phyloP scores from a whole-genome alignment of 1,140 invertebrate species.

The Hylaeus volcanicus region DNA sequence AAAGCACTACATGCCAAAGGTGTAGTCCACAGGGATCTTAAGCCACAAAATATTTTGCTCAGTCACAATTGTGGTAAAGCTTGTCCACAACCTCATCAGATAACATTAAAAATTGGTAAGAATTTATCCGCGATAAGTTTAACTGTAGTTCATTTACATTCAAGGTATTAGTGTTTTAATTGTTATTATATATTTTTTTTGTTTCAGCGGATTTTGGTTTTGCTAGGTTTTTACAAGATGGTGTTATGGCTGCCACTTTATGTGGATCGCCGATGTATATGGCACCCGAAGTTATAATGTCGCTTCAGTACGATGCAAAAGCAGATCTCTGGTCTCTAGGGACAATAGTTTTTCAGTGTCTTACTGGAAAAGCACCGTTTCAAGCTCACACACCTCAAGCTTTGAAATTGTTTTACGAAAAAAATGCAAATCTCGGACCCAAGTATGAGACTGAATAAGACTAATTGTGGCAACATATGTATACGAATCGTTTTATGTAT shows the following conservation, averaged over 20 bases:
- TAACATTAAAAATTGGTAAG: conserved; percentile 96
- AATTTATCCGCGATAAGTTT: conserved; percentile 30
- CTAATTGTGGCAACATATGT: neutral
- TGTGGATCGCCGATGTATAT: conserved; percentile 99
- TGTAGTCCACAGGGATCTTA: conserved; percentile 99
- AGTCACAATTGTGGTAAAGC: conserved; percentile 89
- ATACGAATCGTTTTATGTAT: neutral
- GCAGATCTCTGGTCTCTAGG: conserved; percentile 99
- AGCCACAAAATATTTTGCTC: conserved; percentile 98
- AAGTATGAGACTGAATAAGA: conserved; percentile 84
- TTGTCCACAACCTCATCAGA: conserved; percentile 93
- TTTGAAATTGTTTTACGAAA: conserved; percentile 98
- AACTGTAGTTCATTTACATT: neutral
- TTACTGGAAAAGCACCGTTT: conserved; percentile 99
- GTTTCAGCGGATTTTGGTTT: conserved; percentile 98
- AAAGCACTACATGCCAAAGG: conserved; percentile 97
- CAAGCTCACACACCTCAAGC: conserved; percentile 99
- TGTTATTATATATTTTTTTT: conserved; percentile 31
- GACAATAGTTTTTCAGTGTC: conserved; percentile 99
- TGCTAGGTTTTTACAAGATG: conserved; percentile 98
- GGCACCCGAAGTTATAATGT: conserved; percentile 99
- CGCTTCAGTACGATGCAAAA: conserved; percentile 98
- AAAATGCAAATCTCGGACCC: conserved; percentile 96
- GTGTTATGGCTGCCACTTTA: conserved; percentile 99
- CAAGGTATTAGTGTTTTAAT: neutral